These are phyloP conservation scores for Volucella zonaria DNA, from an alignment of 2,888 invertebrate species.

Conservation along the genomic window DNA sequence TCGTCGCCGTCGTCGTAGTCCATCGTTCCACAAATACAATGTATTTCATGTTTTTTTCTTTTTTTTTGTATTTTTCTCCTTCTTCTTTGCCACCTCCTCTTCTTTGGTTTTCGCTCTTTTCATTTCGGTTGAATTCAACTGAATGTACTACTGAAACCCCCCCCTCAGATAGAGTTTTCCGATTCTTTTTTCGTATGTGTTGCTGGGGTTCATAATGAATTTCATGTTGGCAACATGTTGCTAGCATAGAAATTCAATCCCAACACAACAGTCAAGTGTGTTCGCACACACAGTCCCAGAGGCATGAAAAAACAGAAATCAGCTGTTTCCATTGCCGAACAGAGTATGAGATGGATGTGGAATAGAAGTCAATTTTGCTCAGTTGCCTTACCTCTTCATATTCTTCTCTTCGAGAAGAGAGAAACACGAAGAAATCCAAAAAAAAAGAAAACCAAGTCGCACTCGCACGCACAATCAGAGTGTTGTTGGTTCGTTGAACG, in stretches of 20 bases:
- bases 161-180: background rate
- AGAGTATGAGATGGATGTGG: slow-evolving; percentile 76
- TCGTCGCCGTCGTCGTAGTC: slow-evolving; percentile 78
- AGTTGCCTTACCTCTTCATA: slow-evolving; percentile 56
- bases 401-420: slow-evolving; percentile 72
- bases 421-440: slow-evolving; percentile 1
- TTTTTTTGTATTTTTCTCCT: slow-evolving; percentile 12
- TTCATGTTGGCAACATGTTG: slow-evolving; percentile 72
- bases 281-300: too few species aligned
- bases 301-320: slow-evolving; percentile 19
- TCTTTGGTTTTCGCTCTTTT: slow-evolving; percentile 24
- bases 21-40: slow-evolving; percentile 77
- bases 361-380: slow-evolving; percentile 43
- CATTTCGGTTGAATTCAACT: background rate
- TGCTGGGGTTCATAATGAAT: slow-evolving; percentile 53
- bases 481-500: slow-evolving; percentile 64
- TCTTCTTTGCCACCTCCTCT: slow-evolving; percentile 44
- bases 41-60: slow-evolving; percentile 61
- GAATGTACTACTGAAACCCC: too few species aligned
- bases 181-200: slow-evolving; percentile 58
- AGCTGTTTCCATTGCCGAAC: slow-evolving; percentile 57
- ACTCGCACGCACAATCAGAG: slow-evolving; percentile 43
- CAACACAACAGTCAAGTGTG: slow-evolving; percentile 5
- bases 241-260: slow-evolving; percentile 60
- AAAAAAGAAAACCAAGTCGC: background rate